Evolutionary conservation across 2,888 invertebrate genomes (phyloP).

Genomic region (Spodoptera exigua): DNA sequence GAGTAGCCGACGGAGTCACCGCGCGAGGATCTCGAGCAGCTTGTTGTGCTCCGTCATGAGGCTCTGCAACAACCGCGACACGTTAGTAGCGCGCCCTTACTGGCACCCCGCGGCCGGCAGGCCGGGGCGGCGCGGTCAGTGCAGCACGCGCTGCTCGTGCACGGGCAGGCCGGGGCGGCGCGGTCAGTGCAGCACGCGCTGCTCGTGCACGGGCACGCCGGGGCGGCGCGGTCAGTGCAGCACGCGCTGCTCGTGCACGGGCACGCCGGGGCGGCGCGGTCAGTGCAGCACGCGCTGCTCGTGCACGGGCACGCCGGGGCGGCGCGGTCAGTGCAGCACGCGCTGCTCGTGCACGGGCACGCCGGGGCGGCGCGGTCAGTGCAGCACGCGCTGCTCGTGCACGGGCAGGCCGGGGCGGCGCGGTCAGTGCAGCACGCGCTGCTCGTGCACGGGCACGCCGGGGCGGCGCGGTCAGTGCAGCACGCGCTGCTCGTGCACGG

Average conservation of each 20-base stretch:
- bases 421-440: slow-evolving; percentile 64
- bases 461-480: slow-evolving; percentile 65
- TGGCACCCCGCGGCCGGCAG: too few species aligned
- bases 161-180: slow-evolving; percentile 77
- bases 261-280: too few species aligned
- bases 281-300: slow-evolving; percentile 82
- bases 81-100: neutral
- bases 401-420: too few species aligned
- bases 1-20: slow-evolving; percentile 54
- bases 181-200: slow-evolving; percentile 9
- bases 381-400: too few species aligned
- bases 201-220: slow-evolving; percentile 77
- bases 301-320: too few species aligned
- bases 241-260: too few species aligned
- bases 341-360: too few species aligned
- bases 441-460: slow-evolving; percentile 78
- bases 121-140: slow-evolving; percentile 49
- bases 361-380: too few species aligned
- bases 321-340: too few species aligned
- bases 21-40: slow-evolving; percentile 78
- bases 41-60: slow-evolving; percentile 89
- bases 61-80: slow-evolving; percentile 79
- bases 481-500: slow-evolving; percentile 69
- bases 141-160: too few species aligned
- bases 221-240: slow-evolving; percentile 66